Conservation (phyloP, 2,888 invertebrate species). For the Sicus ferrugineus region DNA sequence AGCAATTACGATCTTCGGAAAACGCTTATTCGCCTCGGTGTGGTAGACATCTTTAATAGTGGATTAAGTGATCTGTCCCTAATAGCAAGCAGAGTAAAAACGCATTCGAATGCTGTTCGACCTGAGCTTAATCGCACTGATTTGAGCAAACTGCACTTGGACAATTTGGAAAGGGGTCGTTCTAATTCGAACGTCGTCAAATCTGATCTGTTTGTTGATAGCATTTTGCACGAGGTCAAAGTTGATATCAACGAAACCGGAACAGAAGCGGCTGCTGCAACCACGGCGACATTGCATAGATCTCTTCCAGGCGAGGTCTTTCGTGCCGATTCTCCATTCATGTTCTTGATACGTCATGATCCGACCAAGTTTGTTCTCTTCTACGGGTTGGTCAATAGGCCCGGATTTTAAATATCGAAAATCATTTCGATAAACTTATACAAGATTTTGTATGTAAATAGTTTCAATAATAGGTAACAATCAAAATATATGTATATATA, state of each 20-base stretch:
- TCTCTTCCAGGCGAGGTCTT: slow-evolving; percentile 66
- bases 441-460: no score
- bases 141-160: slow-evolving; percentile 40
- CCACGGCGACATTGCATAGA: slow-evolving; percentile 67
- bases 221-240: slow-evolving; percentile 71
- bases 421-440: no score
- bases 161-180: slow-evolving; percentile 71
- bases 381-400: slow-evolving; percentile 72
- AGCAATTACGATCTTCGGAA: slow-evolving; percentile 68
- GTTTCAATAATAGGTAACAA: no score
- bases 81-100: slow-evolving; percentile 61
- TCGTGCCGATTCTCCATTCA: slow-evolving; percentile 72
- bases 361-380: slow-evolving; percentile 71
- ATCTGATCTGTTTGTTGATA: slow-evolving; percentile 67
- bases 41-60: slow-evolving; percentile 72
- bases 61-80: slow-evolving; percentile 70
- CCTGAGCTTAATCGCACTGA: slow-evolving; percentile 46
- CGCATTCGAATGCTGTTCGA: no score
- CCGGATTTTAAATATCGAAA: slow-evolving; percentile 49
- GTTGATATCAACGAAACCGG: slow-evolving; percentile 71
- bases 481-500: no score
- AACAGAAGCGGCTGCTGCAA: slow-evolving; percentile 73
- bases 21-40: slow-evolving; percentile 69
- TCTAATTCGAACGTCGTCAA: slow-evolving; percentile 63
- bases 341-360: slow-evolving; percentile 74